Base-by-base conservation (phyloP, 1,140 invertebrate genomes). In the Oryzaephilus surinamensis region DNA sequence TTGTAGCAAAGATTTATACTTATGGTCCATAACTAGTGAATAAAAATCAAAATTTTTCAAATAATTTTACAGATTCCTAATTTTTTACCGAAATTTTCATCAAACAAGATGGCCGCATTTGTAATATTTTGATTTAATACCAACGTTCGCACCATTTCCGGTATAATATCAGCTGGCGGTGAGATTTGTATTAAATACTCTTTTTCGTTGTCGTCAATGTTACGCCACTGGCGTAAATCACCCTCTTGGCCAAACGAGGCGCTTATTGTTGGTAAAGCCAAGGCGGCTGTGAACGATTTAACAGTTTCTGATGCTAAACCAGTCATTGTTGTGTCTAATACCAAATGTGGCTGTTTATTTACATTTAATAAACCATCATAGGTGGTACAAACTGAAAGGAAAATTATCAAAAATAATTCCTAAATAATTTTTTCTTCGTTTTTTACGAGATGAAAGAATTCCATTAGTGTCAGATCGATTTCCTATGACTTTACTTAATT, bases 81-180 rank as follows among this genome's bases (percentile, higher is more conserved):
- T 21, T 21, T 36, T 21, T 23, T 64, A 86, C 83, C 79, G 53
- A 92, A 93, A 14, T 78, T 77, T 7, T 81, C 71, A 52, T 95
- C 89, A 59, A 89, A 93, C 5, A 95, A 68, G 27, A 95, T 84
- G 2, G 85, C 91, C 12, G 90, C 87, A 63, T 90, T 91, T 10
- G 81, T 89, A 28, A 93, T 84, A 50, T 91, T 88, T 61, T 91
- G 79, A 16, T 73, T 67, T 2, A 72, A 68, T 2, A 88, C 81
- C 38, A 94, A 77, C 28, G 84, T 80, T 29, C 86, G 67, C 0
- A 95, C 72, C 3, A 79, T 74, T 58, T 90, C 82, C 0, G 86
- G 79, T 36, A 90, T 74, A 6, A 90, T 65, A 54, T 92, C 86
- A 0, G 77, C 78, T 1, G 88, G 89, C 1, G 85, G 84, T 69